Evolutionary conservation across 2,113 vertebrate species (phyloP), one percentile per base, ranked within the genome.

Genomic region (Struthio camelus): DNA sequence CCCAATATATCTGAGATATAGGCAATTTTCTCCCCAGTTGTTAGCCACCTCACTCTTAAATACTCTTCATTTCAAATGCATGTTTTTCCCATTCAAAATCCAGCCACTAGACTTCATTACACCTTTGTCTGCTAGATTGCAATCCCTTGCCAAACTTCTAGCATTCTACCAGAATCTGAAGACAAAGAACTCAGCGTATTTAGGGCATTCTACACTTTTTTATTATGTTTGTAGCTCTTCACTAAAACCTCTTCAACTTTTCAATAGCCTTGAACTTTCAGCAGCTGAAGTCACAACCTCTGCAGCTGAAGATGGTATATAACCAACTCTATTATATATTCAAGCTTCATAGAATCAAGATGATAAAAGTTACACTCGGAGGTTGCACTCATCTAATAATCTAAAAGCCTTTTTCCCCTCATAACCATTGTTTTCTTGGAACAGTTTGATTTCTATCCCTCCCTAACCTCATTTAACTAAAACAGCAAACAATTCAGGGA

Each of bases 261-360:
- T 11, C 58, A 59, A 56, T 4, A n/a, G 25, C 56, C 23, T 30
- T 54, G 8, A 46, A 22, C 50, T 20, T 22, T 10, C 23, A 9
- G 8, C 15, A 75, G 1, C 61, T 4, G 20, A 53, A 44, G 34
- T 20, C 38, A 58, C 73, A 24, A 3, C 24, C 59, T 72, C 40
- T 40, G 36, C 7, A 38, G n/a, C 4, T 11, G 34, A 34, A n/a
- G 30, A 9, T 20, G n/a, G 22, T 3, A 6, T 6, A 32, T 0
- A 28, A 18, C 14, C 23, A 64, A 40, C 8, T 18, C 5, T 0
- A 0, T 6, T 17, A n/a, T 0, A 20, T 3, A 6, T 14, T 22
- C 8, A n/a, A 50, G 15, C 30, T n/a, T 61, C 18, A 22, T 0
- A 38, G 40, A 48, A 13, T 4, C 13, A 19, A 32, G 40, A 5